Percentiles rank a stretch among this genome's conserved stretches.
phyloP scores from a whole-genome alignment of 2,113 vertebrate genomes.

The Strigops habroptila region DNA sequence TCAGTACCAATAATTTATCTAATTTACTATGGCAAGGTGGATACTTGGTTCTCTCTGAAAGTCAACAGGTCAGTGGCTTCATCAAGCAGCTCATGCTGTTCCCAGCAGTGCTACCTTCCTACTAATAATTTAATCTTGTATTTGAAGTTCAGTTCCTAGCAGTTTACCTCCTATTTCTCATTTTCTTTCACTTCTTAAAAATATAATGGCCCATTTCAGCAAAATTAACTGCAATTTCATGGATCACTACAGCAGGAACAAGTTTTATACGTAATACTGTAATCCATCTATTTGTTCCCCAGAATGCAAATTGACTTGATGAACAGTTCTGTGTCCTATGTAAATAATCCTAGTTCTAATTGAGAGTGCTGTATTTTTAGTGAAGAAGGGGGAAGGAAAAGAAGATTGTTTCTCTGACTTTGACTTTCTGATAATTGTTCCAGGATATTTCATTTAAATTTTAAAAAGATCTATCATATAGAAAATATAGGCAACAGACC shows the following conservation, averaged over 20 bases:
- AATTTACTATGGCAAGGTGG: neutral
- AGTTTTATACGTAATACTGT: conserved; percentile 21
- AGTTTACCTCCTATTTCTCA: conserved; percentile 20
- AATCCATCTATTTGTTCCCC: conserved; percentile 25
- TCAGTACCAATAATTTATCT: conserved; percentile 37
- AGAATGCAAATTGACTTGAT: conserved; percentile 34
- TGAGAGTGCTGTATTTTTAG: neutral
- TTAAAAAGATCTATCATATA: neutral
- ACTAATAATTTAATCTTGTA: conserved; percentile 49
- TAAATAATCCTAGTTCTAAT: neutral
- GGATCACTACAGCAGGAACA: conserved; percentile 46
- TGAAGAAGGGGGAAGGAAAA: neutral
- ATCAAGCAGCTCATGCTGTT: conserved; percentile 33
- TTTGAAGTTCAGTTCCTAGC: conserved; percentile 28
- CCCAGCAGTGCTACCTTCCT: conserved; percentile 21
- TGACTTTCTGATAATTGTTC: neutral
- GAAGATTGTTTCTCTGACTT: neutral
- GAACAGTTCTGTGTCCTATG: neutral
- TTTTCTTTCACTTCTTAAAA: conserved; percentile 52
- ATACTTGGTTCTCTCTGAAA: conserved; percentile 16
- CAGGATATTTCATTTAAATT: neutral
- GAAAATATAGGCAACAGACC: neutral
- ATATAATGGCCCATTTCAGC: conserved; percentile 41
- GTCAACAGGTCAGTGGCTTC: conserved; percentile 34
- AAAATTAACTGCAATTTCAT: conserved; percentile 65